Percentiles rank a stretch among this genome's conserved stretches.
Conservation (phyloP, 2,113 vertebrate species). For the Pteruthius melanotis region DNA sequence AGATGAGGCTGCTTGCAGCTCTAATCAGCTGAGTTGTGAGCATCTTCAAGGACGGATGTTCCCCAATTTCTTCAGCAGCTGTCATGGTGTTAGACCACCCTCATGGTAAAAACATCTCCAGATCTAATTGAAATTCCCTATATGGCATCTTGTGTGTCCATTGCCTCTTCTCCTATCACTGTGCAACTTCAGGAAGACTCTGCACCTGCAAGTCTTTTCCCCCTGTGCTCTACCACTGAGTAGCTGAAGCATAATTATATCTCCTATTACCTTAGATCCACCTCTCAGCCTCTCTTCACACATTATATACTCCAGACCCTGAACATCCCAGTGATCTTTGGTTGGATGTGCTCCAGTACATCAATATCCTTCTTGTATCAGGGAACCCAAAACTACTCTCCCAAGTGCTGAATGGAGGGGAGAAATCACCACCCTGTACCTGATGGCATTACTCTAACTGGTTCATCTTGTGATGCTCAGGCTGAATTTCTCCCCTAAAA, state of each 20-base stretch:
- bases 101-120: background rate
- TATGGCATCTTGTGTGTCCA: background rate
- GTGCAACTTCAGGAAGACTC: background rate
- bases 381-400: background rate
- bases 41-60: background rate
- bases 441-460: background rate
- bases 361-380: background rate
- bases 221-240: rapidly evolving
- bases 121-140: background rate
- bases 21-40: background rate
- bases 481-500: background rate
- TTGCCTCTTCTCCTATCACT: background rate
- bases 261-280: background rate
- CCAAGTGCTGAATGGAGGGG: background rate
- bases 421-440: background rate
- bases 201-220: background rate
- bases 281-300: background rate
- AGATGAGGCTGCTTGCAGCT: background rate
- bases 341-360: background rate
- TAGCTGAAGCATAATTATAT: background rate
- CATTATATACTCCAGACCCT: background rate
- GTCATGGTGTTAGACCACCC: background rate
- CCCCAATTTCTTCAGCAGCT: background rate
- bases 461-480: background rate
- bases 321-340: no score